phyloP scores from a whole-genome alignment of 2,888 invertebrate species.

The Drosophila multiciliata region DNA sequence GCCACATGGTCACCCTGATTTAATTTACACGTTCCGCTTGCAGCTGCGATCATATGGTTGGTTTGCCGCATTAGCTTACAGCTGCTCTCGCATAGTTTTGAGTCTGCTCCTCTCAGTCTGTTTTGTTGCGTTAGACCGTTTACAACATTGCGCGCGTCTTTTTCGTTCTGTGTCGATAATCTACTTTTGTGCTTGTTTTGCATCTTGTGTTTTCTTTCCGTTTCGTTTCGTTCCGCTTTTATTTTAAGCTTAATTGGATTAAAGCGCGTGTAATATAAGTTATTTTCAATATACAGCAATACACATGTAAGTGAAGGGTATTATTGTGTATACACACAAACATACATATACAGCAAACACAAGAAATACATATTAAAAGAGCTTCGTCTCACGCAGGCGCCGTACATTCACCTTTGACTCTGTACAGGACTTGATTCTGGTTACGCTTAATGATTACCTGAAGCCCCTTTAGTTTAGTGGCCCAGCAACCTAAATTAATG shows the following conservation, averaged over 20 bases:
- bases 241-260: slow-evolving; percentile 45
- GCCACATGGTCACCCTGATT: slow-evolving; percentile 25
- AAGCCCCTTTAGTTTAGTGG: slow-evolving; percentile 23
- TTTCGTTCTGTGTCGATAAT: slow-evolving; percentile 23
- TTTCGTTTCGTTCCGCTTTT: slow-evolving; percentile 32
- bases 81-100: slow-evolving; percentile 9
- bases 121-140: slow-evolving; percentile 53
- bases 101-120: slow-evolving; percentile 52
- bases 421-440: slow-evolving; percentile 3
- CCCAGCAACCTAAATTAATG: slow-evolving; percentile 44
- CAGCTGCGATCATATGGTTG: slow-evolving; percentile 64
- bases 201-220: slow-evolving; percentile 24
- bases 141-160: slow-evolving; percentile 65
- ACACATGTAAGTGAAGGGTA: slow-evolving; percentile 46
- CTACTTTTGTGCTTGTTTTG: slow-evolving; percentile 49
- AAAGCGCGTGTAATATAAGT: slow-evolving; percentile 40
- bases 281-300: slow-evolving; percentile 11
- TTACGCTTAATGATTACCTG: slow-evolving; percentile 14
- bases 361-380: slow-evolving; percentile 14
- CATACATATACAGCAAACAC: background rate
- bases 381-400: slow-evolving; percentile 45
- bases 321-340: slow-evolving; percentile 13
- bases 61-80: slow-evolving; percentile 29
- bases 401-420: slow-evolving; percentile 50
- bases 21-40: slow-evolving; percentile 17